phyloP scores from a whole-genome alignment of 2,888 invertebrate genomes.

The Drosophila leonis region DNA sequence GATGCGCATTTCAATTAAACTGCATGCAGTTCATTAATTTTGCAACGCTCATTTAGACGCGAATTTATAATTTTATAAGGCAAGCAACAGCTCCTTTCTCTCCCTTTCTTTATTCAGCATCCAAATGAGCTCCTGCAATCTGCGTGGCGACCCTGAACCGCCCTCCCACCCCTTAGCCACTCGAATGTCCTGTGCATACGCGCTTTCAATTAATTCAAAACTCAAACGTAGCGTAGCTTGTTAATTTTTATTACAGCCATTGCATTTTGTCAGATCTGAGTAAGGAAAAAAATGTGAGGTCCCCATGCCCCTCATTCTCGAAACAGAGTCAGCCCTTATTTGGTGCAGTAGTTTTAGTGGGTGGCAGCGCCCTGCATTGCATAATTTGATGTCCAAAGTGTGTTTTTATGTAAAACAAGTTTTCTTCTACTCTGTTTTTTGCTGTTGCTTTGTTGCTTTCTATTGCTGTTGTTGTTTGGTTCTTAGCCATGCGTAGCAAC shows the following conservation, averaged over 20 bases:
- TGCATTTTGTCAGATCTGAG: constrained; percentile 71
- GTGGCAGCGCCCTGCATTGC: constrained; percentile 56
- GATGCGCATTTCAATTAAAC: constrained; percentile 79
- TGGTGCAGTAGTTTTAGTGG: constrained; percentile 4
- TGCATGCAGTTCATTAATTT: constrained; percentile 80
- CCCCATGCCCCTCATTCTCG: neutral
- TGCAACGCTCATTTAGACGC: constrained; percentile 79
- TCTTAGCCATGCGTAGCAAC: constrained; percentile 64
- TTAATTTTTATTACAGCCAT: constrained; percentile 80
- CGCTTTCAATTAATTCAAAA: constrained; percentile 82
- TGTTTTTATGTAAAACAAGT: constrained; percentile 79
- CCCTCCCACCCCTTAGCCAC: neutral
- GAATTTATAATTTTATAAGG: constrained; percentile 76
- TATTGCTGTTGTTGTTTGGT: constrained; percentile 40
- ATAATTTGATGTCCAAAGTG: constrained; percentile 77
- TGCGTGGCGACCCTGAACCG: constrained; percentile 8
- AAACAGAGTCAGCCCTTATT: neutral
- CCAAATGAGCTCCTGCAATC: constrained; percentile 24
- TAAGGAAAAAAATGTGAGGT: constrained; percentile 11
- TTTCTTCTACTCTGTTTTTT: constrained; percentile 39
- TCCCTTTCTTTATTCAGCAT: constrained; percentile 1
- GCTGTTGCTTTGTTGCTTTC: constrained; percentile 27
- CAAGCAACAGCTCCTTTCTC: constrained; percentile 8
- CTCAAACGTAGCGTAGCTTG: constrained; percentile 82
- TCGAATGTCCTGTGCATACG: constrained; percentile 74